phyloP scores from a whole-genome alignment of 2,888 invertebrate genomes.

The Hemithea aestivaria region DNA sequence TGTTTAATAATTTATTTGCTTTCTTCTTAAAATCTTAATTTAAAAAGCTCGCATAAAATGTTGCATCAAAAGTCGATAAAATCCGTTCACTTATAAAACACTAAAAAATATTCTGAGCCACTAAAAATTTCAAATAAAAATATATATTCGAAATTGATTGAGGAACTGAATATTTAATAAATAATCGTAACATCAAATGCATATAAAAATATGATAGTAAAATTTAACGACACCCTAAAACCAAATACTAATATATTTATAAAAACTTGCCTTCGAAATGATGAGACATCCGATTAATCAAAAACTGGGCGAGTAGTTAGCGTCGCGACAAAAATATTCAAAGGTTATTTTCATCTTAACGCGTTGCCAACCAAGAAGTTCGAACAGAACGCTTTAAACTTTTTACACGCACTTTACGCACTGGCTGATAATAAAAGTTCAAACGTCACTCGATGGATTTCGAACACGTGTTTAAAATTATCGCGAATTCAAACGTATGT shows the following conservation, averaged over 20 bases:
- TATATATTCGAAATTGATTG: too few relatives aligned
- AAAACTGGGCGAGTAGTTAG: slow-evolving; percentile 27
- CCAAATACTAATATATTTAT: too few relatives aligned
- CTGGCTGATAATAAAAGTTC: slow-evolving; percentile 23
- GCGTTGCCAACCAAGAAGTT: slow-evolving; percentile 42
- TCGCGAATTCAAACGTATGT: slow-evolving; percentile 2
- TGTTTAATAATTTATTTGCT: too few relatives aligned
- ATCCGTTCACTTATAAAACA: too few relatives aligned
- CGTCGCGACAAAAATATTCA: slow-evolving; percentile 47
- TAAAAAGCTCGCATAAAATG: too few relatives aligned
- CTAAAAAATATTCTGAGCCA: too few relatives aligned
- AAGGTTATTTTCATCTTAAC: slow-evolving; percentile 46
- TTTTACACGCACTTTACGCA: slow-evolving; percentile 12
- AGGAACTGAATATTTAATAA: too few relatives aligned
- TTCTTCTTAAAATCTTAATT: too few relatives aligned
- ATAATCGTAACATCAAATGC: too few relatives aligned
- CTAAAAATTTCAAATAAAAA: too few relatives aligned
- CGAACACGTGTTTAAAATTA: slow-evolving; percentile 16
- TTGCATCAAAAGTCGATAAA: too few relatives aligned
- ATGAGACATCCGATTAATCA: slow-evolving; percentile 35
- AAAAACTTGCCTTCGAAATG: slow-evolving; percentile 26
- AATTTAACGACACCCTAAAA: slow-evolving; percentile 2
- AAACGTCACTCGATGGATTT: slow-evolving; percentile 24
- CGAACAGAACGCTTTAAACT: slow-evolving; percentile 11
- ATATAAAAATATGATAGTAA: neutral